Evolutionary conservation across 2,888 invertebrate genomes (phyloP).

Genomic region (Disparrhopalites patrizii): DNA sequence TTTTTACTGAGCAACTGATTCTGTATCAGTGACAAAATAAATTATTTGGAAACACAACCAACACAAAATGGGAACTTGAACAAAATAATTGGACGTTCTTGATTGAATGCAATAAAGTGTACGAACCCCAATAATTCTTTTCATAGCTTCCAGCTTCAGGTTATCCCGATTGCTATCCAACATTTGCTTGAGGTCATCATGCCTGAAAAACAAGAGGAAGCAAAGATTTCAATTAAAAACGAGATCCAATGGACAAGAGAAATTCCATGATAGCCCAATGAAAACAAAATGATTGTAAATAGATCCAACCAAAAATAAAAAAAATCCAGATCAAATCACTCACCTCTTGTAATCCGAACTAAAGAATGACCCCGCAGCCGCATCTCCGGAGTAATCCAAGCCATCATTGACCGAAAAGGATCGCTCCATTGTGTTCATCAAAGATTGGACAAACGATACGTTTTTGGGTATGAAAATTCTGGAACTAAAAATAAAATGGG

Average conservation of each 20-base stretch:
- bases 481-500: background rate
- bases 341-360: constrained; percentile 47
- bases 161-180: constrained; percentile 96
- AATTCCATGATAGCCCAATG: background rate
- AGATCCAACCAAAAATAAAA: background rate
- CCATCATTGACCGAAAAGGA: constrained; percentile 46
- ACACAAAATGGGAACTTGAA: too few relatives aligned
- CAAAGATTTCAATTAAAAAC: background rate
- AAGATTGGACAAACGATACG: background rate
- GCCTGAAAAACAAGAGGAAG: constrained; percentile 56
- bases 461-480: background rate
- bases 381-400: constrained; percentile 48
- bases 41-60: too few relatives aligned
- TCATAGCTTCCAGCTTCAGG: constrained; percentile 98
- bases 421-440: constrained; percentile 25
- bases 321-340: too few relatives aligned
- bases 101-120: too few relatives aligned
- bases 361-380: constrained; percentile 44
- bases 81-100: too few relatives aligned
- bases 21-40: too few relatives aligned
- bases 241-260: background rate
- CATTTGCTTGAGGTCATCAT: constrained; percentile 97
- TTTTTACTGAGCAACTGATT: too few relatives aligned
- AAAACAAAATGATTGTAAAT: constrained; percentile 1
- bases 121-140: constrained; percentile 87